Evolutionary conservation across 2,888 invertebrate species (phyloP).

Genomic region (Zygogramma bicolorata): DNA sequence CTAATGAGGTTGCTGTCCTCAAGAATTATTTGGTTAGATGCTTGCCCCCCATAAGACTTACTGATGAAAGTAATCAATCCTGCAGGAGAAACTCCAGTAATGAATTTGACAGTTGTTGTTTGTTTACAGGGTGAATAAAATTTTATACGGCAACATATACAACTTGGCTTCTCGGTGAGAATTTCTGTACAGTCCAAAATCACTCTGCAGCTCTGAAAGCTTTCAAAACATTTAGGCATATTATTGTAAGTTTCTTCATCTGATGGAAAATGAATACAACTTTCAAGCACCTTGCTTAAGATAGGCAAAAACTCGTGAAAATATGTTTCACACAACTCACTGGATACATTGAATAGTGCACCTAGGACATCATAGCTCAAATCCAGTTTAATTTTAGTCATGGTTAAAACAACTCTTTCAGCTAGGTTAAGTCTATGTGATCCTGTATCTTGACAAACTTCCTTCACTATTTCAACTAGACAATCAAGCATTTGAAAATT

Average conservation of each 20-base stretch:
- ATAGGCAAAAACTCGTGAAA: constrained; percentile 24
- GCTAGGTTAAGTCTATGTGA: constrained; percentile 24
- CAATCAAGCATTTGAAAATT: constrained; percentile 21
- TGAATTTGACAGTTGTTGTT: constrained; percentile 21
- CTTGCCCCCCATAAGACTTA: too few relatives aligned
- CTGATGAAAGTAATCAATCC: constrained; percentile 25
- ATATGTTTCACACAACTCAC: background rate
- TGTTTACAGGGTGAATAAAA: constrained; percentile 29
- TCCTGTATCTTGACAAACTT: constrained; percentile 10
- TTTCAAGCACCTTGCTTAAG: constrained; percentile 21
- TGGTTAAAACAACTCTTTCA: constrained; percentile 18
- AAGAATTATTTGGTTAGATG: constrained; percentile 25
- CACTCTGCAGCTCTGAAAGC: constrained; percentile 43
- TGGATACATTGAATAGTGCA: background rate
- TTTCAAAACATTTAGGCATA: constrained; percentile 50
- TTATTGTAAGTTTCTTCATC: constrained; percentile 39
- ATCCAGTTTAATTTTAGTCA: constrained; percentile 33
- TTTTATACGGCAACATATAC: constrained; percentile 24
- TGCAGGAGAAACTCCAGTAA: constrained; percentile 24
- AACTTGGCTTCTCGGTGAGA: constrained; percentile 15
- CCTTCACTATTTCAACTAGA: constrained; percentile 23
- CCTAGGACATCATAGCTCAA: constrained; percentile 25
- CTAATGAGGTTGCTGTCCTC: constrained; percentile 24
- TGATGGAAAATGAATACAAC: background rate
- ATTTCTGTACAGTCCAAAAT: constrained; percentile 53